Base-by-base conservation (phyloP, 2,797 vertebrate species). In the Eulemur rubriventer region DNA sequence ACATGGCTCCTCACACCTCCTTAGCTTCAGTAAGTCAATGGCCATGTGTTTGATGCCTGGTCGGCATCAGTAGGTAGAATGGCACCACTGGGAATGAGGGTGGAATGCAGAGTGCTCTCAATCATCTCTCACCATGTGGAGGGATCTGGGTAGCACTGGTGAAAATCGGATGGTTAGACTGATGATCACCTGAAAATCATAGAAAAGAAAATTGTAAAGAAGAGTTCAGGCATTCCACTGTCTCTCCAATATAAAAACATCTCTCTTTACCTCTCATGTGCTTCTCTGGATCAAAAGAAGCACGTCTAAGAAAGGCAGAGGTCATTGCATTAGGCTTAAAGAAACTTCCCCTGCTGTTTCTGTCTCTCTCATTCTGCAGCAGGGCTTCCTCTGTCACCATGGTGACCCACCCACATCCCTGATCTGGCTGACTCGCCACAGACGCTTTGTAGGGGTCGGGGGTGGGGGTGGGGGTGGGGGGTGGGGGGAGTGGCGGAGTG, bases 121-220 rank as follows among this genome's bases (percentile, higher is more conserved):
- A 2, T 92, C 87, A 65, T 97, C 89, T 98, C 99, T 99, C 99
- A 99, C 99, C 99, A 99, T 99, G 99, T 98, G 99, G 99, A 98
- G 99, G 99, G 97, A 99, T 99, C 98, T 99, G 99, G 98, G 99
- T 99, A 92, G 99, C 99, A 98, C 99, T 99, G 99, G 99, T 98
- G 99, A 99, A 98, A 98, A 99, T 99, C 98, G 99, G 99, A 98
- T 99, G 99, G 98, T 99, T 99, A 99, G 99, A 99, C 96, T 99
- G 99, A 98, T 99, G 99, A 98, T 99, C 99, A 99, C 99, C 99
- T 99, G 99, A 98, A 99, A 99, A 92, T 98, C 97, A 96, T 97
- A 99, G 99, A 99, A 98, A 99, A 99, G 96, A 99, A 86, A 96
- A 59, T 80, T 94, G 94, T 97, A 97, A 98, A 97, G 97, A 98